These are phyloP conservation scores for Oncorhynchus clarkii DNA, from an alignment of 2,113 vertebrate species.

Conservation along the genomic window DNA sequence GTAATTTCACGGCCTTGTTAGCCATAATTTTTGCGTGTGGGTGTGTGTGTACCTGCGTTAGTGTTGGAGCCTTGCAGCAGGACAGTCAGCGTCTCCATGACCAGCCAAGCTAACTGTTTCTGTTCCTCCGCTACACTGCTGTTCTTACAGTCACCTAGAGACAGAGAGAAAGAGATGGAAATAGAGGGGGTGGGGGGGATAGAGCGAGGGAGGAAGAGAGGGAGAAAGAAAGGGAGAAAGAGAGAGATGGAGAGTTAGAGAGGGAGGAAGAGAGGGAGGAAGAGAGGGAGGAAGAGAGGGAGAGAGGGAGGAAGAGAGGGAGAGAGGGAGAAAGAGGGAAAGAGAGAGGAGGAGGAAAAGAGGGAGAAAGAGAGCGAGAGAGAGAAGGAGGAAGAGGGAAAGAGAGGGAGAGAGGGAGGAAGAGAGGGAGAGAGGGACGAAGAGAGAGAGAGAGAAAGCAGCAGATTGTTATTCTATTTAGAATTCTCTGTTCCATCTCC, in stretches of 20 bases:
- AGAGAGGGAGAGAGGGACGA: not conserved
- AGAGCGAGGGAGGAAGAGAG: not conserved
- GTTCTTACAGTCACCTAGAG: constrained; percentile 84
- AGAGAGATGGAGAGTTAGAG: accelerated
- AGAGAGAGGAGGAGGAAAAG: no score
- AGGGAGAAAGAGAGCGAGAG: no score
- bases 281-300: no score
- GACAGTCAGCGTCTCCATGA: constrained; percentile 95
- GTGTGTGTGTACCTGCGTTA: constrained; percentile 79
- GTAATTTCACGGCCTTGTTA: no score
- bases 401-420: no score
- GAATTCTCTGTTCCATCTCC: no score
- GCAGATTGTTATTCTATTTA: not conserved
- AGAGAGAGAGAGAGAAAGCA: not conserved
- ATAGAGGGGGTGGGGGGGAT: not conserved
- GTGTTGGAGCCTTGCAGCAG: constrained; percentile 95
- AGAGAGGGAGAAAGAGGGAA: no score
- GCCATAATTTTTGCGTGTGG: not conserved
- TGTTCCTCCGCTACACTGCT: constrained; percentile 88
- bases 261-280: no score
- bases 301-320: no score
- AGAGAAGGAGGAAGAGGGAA: no score
- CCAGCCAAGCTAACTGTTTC: constrained; percentile 92
- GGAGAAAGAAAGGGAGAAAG: not conserved
- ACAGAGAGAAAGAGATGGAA: not conserved